Conservation (phyloP, 2,888 invertebrate species). For the Villa cingulata region DNA sequence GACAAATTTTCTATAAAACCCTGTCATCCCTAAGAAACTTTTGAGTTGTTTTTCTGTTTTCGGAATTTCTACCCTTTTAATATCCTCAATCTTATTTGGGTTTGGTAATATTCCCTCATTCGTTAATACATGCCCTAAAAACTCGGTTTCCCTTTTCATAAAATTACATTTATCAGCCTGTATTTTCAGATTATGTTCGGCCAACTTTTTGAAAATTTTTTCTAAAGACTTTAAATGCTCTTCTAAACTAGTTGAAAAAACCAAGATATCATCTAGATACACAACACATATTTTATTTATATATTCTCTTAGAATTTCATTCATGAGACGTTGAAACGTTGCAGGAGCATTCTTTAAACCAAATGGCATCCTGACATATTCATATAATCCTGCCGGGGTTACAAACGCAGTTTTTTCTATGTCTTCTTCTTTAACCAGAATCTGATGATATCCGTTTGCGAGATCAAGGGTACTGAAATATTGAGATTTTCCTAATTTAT, state of each 20-base stretch:
- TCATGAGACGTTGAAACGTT: slow-evolving; percentile 10
- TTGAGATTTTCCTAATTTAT: slow-evolving; percentile 6
- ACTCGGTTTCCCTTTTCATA: background rate
- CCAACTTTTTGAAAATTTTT: background rate
- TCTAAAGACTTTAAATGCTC: slow-evolving; percentile 1
- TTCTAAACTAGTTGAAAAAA: slow-evolving; percentile 9
- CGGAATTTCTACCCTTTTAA: background rate
- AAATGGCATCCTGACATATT: slow-evolving; percentile 12
- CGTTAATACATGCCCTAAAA: background rate
- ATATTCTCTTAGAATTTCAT: slow-evolving; percentile 8
- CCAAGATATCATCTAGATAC: slow-evolving; percentile 8
- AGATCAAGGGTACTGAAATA: too few relatives aligned
- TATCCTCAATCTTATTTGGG: background rate
- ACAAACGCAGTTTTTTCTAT: slow-evolving; percentile 11
- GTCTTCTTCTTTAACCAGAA: slow-evolving; percentile 5
- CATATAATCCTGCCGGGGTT: slow-evolving; percentile 4
- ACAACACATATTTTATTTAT: slow-evolving; percentile 2
- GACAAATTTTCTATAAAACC: too few relatives aligned
- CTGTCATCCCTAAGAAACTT: slow-evolving; percentile 1
- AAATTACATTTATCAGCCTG: slow-evolving; percentile 2
- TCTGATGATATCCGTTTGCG: slow-evolving; percentile 2
- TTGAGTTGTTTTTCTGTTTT: slow-evolving; percentile 1
- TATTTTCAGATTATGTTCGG: background rate
- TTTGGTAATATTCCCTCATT: background rate
- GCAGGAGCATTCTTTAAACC: slow-evolving; percentile 6